Conservation (phyloP, 2,797 vertebrate species). For the Podarcis lilfordi region DNA sequence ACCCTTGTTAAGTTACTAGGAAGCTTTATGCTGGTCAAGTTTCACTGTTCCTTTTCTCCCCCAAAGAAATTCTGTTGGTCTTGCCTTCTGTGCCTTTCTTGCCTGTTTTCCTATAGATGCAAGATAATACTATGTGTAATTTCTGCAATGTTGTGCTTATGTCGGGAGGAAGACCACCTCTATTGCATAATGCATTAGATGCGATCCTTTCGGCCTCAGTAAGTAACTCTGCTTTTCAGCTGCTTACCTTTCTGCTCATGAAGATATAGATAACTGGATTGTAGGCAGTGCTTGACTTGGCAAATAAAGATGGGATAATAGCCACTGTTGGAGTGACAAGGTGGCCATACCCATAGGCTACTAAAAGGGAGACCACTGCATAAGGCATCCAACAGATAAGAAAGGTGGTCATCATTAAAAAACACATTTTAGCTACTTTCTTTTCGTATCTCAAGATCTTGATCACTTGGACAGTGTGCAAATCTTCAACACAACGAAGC, state of each 20-base stretch:
- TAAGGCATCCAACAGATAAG: conserved; percentile 93
- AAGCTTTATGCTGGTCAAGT: no score
- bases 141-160: conserved; percentile 4
- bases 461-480: conserved; percentile 90
- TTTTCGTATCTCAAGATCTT: conserved; percentile 92
- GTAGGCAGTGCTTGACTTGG: conserved; percentile 91
- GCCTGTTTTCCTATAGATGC: no score
- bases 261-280: conserved; percentile 93
- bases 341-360: conserved; percentile 85
- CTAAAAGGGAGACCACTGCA: conserved; percentile 87
- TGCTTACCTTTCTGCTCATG: conserved; percentile 91
- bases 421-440: conserved; percentile 91
- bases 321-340: conserved; percentile 87
- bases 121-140: background rate
- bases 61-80: background rate
- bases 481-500: conserved; percentile 89
- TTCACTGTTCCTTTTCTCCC: background rate
- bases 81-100: background rate
- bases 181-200: conserved; percentile 4
- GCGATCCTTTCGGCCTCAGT: background rate
- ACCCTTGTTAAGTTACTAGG: background rate
- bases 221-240: background rate
- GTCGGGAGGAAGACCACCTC: background rate
- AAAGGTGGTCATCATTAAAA: conserved; percentile 90
- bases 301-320: conserved; percentile 89